phyloP scores from a whole-genome alignment of 2,113 vertebrate species.

The Balaeniceps rex region DNA sequence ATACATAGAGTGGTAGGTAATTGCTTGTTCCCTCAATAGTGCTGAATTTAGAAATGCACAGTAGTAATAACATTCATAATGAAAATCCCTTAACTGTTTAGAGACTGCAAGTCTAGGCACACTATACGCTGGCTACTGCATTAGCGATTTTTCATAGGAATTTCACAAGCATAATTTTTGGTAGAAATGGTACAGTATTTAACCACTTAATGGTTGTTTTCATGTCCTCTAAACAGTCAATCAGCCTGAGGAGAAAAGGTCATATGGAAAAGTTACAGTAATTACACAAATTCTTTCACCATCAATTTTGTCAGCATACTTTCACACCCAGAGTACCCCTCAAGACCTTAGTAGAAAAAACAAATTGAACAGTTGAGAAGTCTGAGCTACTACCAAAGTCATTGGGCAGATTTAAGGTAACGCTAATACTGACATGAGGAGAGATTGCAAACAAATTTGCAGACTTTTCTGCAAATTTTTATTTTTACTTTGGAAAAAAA shows the following conservation, averaged over 20 bases:
- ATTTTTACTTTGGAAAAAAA: not conserved
- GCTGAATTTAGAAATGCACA: not conserved
- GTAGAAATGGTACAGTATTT: not conserved
- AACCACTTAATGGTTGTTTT: not conserved
- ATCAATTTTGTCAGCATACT: not conserved
- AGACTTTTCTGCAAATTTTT: not conserved
- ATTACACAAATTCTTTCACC: not conserved
- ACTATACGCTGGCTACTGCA: not conserved
- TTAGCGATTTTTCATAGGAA: not conserved
- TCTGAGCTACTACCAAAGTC: not conserved
- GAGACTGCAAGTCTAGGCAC: not conserved
- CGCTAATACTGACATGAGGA: not conserved
- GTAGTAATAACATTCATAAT: not conserved
- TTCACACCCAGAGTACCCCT: not conserved
- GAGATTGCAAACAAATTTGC: not conserved
- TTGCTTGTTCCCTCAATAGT: not conserved
- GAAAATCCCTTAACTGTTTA: not conserved
- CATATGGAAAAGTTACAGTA: not conserved
- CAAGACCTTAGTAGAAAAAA: not conserved
- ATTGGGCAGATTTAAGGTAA: not conserved
- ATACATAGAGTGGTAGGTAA: not conserved
- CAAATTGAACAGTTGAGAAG: not conserved
- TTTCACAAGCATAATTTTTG: not conserved
- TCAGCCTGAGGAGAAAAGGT: not conserved
- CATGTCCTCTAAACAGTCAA: not conserved